A percentile compares a stretch with the other conserved stretches of the same genome.
Conservation (phyloP, 1,140 invertebrate species). For the Chrysomallon squamiferum region DNA sequence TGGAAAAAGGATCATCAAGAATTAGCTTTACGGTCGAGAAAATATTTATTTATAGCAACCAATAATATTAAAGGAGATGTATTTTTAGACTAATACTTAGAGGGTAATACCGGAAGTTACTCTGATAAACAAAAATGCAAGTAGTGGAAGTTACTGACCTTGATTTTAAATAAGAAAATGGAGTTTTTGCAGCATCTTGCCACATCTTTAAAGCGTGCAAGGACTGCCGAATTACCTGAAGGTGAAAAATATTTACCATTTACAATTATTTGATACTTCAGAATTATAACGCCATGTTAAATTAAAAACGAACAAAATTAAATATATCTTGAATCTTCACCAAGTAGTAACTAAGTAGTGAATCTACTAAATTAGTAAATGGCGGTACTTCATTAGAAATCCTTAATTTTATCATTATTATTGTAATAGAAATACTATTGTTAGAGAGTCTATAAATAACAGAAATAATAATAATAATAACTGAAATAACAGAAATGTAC, state of each 20-base stretch:
- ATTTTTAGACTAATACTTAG: background rate
- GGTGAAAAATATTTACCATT: constrained; percentile 12
- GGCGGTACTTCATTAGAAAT: too few relatives aligned
- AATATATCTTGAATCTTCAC: background rate
- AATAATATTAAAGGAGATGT: background rate
- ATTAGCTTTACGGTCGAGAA: too few relatives aligned
- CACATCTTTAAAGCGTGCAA: constrained; percentile 27
- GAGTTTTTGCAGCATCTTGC: constrained; percentile 36
- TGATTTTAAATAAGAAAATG: constrained; percentile 18
- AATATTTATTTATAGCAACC: background rate
- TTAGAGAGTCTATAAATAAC: too few relatives aligned
- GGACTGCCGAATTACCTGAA: constrained; percentile 33
- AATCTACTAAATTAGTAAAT: too few relatives aligned
- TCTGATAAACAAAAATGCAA: background rate
- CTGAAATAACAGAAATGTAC: too few relatives aligned
- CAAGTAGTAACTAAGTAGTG: background rate
- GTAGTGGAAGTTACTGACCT: background rate
- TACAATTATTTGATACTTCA: too few relatives aligned
- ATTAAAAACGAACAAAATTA: background rate
- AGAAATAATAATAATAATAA: too few relatives aligned
- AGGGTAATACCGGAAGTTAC: background rate
- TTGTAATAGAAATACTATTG: too few relatives aligned
- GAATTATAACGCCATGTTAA: background rate
- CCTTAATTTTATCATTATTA: too few relatives aligned
- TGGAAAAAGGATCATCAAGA: too few relatives aligned